These are phyloP conservation scores for Australoheros scitulus DNA, from an alignment of 2,113 vertebrate species.

Conservation along the genomic window DNA sequence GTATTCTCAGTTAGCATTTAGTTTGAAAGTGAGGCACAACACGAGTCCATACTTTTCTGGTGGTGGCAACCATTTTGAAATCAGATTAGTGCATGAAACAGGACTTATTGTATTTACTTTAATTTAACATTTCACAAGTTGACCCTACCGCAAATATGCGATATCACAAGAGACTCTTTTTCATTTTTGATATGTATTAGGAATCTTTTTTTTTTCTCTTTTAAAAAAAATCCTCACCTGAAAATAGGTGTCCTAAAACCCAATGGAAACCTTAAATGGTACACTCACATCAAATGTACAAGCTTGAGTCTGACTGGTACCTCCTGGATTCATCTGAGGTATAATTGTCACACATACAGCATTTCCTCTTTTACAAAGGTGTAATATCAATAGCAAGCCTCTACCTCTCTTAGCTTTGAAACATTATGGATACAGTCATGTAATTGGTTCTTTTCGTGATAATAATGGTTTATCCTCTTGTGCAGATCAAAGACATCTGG, in stretches of 20 bases:
- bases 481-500: background rate
- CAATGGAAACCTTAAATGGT: background rate
- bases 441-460: background rate
- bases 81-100: background rate
- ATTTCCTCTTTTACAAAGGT: background rate
- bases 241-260: background rate
- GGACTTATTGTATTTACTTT: background rate
- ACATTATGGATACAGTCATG: background rate
- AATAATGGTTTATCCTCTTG: background rate
- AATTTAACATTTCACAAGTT: background rate
- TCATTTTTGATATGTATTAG: background rate
- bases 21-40: background rate
- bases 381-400: background rate
- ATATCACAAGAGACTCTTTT: background rate
- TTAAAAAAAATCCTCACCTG: background rate
- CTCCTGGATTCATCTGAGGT: background rate
- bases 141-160: background rate
- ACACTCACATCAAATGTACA: background rate
- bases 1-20: background rate
- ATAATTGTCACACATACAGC: background rate
- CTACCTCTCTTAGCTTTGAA: background rate
- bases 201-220: background rate
- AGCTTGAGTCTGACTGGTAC: background rate
- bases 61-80: background rate
- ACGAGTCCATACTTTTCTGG: background rate